Evolutionary conservation across 1,140 invertebrate genomes (phyloP), one percentile per base, ranked within the genome.

Genomic region (Xylocopa sonorina): DNA sequence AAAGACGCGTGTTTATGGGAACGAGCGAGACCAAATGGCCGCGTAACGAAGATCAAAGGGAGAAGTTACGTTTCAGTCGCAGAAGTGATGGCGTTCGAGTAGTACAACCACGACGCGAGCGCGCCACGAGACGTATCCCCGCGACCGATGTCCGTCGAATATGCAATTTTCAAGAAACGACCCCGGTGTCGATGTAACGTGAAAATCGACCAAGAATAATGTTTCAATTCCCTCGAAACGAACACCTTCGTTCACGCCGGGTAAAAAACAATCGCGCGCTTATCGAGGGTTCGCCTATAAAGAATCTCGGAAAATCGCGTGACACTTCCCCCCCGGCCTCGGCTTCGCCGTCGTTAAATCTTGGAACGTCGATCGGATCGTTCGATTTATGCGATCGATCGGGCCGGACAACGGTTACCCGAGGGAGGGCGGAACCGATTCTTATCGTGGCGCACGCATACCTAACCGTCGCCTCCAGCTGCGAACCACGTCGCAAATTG

Each of bases 401-500:
- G 53, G 50, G 3, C 18, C 14, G 67, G 21, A 3, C n/a, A 14
- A 43, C 38, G 38, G 16, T 21, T 10, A 18, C 48, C 18, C n/a
- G n/a, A 6, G 2, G 12, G 7, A 3, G 27, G 5, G 60, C 27
- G n/a, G 62, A 43, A 69, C 21, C 55, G 75, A 78, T 78, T 78
- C 75, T 71, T 78, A 78, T 78, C 75, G 48, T n/a, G n/a, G n/a
- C 55, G 21, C 43, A 58, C 32, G 50, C 74, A 76, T 29, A 41
- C 57, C 48, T 75, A 48, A 60, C 48, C 63, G 75, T 84, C 81
- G 71, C 73, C 66, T 75, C 21, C 51, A 18, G 60, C 66, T 64
- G 69, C 71, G 81, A 84, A 71, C 83, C 81, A 80, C 82, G 48
- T 75, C 69, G 57, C 69, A 83, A 83, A 83, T 80, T 84, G 81